Percentiles rank a stretch among this genome's conserved stretches.
phyloP scores from a whole-genome alignment of 2,797 vertebrate species.

The Phalloptychus januarius region DNA sequence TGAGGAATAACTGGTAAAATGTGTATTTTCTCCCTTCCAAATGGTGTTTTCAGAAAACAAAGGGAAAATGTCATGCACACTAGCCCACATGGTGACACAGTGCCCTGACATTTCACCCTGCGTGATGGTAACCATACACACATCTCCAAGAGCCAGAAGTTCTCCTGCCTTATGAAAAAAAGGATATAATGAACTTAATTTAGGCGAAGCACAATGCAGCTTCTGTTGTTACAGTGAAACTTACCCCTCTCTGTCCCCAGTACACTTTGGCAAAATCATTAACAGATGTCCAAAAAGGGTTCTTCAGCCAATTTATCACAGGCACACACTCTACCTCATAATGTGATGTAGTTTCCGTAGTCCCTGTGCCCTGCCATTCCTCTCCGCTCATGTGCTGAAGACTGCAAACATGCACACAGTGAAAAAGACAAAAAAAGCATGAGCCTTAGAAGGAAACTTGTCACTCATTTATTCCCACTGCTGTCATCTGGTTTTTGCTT shows the following conservation, averaged over 20 bases:
- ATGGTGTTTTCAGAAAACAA: slow-evolving; percentile 19
- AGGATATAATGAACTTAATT: slow-evolving; percentile 73
- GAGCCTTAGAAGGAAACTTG: slow-evolving; percentile 4
- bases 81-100: slow-evolving; percentile 5
- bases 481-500: neutral
- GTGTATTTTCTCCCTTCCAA: neutral
- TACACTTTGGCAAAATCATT: slow-evolving; percentile 80
- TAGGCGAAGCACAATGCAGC: slow-evolving; percentile 82
- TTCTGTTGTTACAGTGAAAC: slow-evolving; percentile 80
- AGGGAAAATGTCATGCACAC: neutral
- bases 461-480: slow-evolving; percentile 31
- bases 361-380: slow-evolving; percentile 48
- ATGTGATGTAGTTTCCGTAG: slow-evolving; percentile 61
- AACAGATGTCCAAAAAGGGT: slow-evolving; percentile 79
- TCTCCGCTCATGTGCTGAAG: slow-evolving; percentile 24
- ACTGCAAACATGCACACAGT: slow-evolving; percentile 41
- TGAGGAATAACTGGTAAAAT: slow-evolving; percentile 32
- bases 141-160: slow-evolving; percentile 40
- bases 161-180: slow-evolving; percentile 55
- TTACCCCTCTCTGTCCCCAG: slow-evolving; percentile 64
- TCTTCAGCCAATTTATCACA: slow-evolving; percentile 60
- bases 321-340: slow-evolving; percentile 52
- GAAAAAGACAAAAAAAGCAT: slow-evolving; percentile 31
- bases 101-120: slow-evolving; percentile 24
- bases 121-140: slow-evolving; percentile 49